Base-by-base conservation (phyloP, 1,140 invertebrate species). In the Zeugodacus cucurbitae region DNA sequence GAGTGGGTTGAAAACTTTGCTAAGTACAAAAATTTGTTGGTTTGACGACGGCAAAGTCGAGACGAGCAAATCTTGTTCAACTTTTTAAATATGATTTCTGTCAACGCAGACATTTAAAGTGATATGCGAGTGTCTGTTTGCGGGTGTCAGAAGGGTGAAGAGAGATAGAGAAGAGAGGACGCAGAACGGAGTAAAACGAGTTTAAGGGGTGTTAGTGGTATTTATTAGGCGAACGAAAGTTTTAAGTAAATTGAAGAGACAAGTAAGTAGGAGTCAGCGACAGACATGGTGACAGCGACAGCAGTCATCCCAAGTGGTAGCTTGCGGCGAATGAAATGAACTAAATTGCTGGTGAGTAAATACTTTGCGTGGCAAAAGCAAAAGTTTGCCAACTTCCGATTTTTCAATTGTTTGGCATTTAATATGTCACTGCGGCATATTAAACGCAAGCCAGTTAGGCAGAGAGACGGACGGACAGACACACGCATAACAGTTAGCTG, bases 21-120 rank as follows among this genome's bases (percentile, higher is more conserved):
- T 82, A 82, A 82, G 74, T 82, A 48, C 37, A 54, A 82, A 82
- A 82, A 41, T 82, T 82, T n/a, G n/a, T 82, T 48, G 74, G 41
- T 82, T 82, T 44, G 37, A 41, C 41, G 26, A 44, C 17, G 74
- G 74, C 74, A 82, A 82, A 48, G 41, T 48, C n/a, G 48, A 48
- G 74, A 82, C 74, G 74, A 82, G 74, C 7, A 82, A 82, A 82
- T 82, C 74, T 48, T 82, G 74, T 82, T 82, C 74, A 82, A 82
- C 74, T 82, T 82, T 82, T 82, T 82, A 82, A 82, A 82, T 82
- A 82, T 82, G 74, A 82, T 82, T 82, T 82, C 67, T 82, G 74
- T 82, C 74, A 82, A 48, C 74, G 41, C 74, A 82, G 74, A 82
- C 74, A 82, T 48, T 82, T 82, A 44, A 82, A 82, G 74, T 82